Conservation (phyloP, 2,797 vertebrate genomes). For the Sardinella longiceps region DNA sequence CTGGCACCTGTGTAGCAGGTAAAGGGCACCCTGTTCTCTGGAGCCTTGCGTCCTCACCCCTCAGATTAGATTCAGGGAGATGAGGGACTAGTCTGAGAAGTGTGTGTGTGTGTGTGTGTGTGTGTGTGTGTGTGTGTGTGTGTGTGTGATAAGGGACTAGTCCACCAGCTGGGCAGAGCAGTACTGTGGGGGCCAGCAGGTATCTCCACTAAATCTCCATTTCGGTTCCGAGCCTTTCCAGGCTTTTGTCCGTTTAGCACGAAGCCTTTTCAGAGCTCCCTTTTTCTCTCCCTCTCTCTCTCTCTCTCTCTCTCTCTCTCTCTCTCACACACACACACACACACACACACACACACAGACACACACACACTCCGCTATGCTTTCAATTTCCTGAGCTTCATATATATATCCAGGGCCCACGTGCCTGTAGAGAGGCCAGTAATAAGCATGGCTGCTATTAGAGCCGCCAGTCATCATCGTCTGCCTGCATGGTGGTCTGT, state of each 20-base stretch:
- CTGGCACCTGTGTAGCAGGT: not conserved
- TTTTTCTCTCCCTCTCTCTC: not conserved
- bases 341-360: not conserved
- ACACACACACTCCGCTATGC: not conserved
- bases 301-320: too few relatives aligned
- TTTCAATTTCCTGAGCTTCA: not conserved
- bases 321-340: too few relatives aligned
- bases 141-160: too few relatives aligned
- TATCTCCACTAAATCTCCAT: conserved; percentile 6
- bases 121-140: too few relatives aligned
- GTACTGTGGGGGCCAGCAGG: not conserved
- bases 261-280: not conserved
- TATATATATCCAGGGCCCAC: not conserved
- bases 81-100: not conserved
- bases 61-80: not conserved
- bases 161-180: too few relatives aligned
- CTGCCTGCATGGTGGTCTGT: not conserved
- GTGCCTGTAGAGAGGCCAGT: not conserved
- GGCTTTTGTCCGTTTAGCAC: conserved; percentile 1
- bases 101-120: too few relatives aligned
- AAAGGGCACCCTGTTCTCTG: not conserved
- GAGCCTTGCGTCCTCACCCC: not conserved
- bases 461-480: not conserved
- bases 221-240: not conserved
- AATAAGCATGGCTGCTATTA: not conserved